phyloP scores from a whole-genome alignment of 2,797 vertebrate genomes.

The Myotis pilosus region DNA sequence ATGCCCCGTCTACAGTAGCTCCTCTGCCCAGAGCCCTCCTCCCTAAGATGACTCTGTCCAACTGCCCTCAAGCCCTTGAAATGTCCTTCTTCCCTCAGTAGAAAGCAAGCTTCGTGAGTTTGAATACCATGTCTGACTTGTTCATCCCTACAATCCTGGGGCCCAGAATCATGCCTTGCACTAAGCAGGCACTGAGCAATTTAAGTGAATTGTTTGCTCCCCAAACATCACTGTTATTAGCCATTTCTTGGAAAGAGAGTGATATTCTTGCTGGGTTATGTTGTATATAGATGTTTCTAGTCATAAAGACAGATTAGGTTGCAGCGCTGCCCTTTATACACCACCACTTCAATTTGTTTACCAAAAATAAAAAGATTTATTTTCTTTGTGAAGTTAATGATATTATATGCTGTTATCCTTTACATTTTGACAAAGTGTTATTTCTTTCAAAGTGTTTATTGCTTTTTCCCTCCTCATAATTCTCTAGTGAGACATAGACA shows the following conservation, averaged over 20 bases:
- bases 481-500: not conserved
- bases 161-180: not conserved
- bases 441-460: not conserved
- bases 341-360: not conserved
- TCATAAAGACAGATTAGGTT: not conserved
- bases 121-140: not conserved
- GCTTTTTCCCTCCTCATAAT: not conserved
- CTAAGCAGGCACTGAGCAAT: not conserved
- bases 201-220: not conserved
- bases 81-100: not conserved
- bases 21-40: not conserved
- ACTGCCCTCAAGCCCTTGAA: not conserved
- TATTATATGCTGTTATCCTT: not conserved
- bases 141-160: not conserved
- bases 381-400: not conserved
- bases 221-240: not conserved
- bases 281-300: not conserved
- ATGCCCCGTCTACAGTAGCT: fast-evolving
- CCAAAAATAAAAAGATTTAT: not conserved
- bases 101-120: not conserved
- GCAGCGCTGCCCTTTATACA: not conserved
- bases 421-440: not conserved
- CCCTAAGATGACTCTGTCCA: not conserved
- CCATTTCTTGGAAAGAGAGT: not conserved
- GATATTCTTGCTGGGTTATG: not conserved